These are phyloP conservation scores for Phalacrocorax brasilianus DNA, from an alignment of 2,113 vertebrate genomes.

Conservation along the genomic window DNA sequence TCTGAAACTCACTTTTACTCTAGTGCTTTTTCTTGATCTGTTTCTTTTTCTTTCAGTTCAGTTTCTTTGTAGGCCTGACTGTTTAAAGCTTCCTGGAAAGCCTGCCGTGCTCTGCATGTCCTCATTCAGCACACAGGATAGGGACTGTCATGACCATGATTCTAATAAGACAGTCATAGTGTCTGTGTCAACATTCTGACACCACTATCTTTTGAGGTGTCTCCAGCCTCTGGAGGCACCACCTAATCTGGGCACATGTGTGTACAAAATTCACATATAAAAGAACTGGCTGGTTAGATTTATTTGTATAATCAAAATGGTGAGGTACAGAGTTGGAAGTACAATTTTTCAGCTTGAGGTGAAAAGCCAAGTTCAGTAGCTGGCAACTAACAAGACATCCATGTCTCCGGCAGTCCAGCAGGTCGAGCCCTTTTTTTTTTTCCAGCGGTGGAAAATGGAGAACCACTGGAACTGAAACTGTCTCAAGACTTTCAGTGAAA, in stretches of 20 bases:
- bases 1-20: not conserved
- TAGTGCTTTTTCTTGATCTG: not conserved
- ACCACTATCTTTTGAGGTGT: not conserved
- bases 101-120: not conserved
- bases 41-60: not conserved
- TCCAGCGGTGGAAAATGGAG: not conserved
- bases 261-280: not conserved
- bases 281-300: not conserved
- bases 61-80: not conserved
- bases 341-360: not conserved
- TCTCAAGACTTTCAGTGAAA: not conserved
- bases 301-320: not conserved
- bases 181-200: not conserved
- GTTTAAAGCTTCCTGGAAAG: not conserved
- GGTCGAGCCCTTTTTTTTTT: not conserved
- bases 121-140: not conserved
- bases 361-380: not conserved
- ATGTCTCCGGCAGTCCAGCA: fast-evolving
- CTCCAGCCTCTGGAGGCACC: not conserved
- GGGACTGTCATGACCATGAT: not conserved
- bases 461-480: not conserved
- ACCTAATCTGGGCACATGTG: not conserved
- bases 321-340: not conserved
- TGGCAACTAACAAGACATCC: not conserved
- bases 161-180: not conserved